Base-by-base conservation (phyloP, 2,113 vertebrate genomes). In the Pteropus alecto region DNA sequence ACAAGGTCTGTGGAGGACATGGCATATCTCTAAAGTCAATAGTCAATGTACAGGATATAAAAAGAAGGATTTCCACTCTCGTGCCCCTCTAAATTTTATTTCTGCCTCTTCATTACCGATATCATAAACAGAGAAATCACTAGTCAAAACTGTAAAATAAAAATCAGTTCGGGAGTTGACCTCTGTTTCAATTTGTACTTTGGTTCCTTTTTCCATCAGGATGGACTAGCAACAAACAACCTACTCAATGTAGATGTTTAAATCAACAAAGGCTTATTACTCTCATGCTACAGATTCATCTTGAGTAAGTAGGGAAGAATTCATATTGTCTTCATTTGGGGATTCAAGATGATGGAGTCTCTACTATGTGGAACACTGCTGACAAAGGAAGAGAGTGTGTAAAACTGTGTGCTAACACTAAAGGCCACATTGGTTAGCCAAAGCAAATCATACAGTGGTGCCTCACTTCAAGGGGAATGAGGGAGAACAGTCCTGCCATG, bases 1-100 rank as follows among this genome's bases (percentile, higher is more conserved):
- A 4, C 3, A 0, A 14, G 83, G 26, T 33, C 16, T 30, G 6
- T 8, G 15, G 43, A 65, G 9, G 26, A 41, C 6, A 67, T 0
- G 19, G 51, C 13, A 15, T 19, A 71, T 63, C 11, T 85, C 21
- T 41, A 1, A 56, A 48, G 35, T 82, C 43, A 67, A 26, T 58
- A 21, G 43, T 14, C 51, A 54, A 11, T n/a, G 5, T 22, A 18
- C 1, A 13, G 35, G 13, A 33, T 35, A 18, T 6, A 33, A 68
- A 68, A 95, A 90, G 13, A 10, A 61, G 41, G 13, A 70, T 86
- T 51, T 74, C 60, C 11, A 76, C 21, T 12, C 3, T 63, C 0
- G 5, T 19, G 1, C 0, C 7, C 7, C 30, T 85, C 7, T 91
- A 90, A 30, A 46, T 11, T 19, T 81, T 79, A 43, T 83, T 70